phyloP scores from a whole-genome alignment of 2,113 vertebrate genomes.

The Nipponia nippon region DNA sequence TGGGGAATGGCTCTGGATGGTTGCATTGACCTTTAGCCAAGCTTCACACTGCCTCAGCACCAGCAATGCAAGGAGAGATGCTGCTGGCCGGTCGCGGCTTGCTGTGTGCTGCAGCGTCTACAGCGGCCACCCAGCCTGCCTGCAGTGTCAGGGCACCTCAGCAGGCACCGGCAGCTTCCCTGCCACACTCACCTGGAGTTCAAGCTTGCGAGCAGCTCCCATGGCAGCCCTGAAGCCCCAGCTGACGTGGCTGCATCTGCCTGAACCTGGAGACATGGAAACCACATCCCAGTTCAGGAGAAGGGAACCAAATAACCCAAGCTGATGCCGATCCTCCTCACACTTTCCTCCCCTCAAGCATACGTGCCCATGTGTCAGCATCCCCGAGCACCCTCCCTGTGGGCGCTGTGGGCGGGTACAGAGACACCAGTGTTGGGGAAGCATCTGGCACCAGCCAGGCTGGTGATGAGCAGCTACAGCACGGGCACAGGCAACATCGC shows the following conservation, averaged over 20 bases:
- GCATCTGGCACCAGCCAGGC: not conserved
- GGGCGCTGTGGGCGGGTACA: accelerated
- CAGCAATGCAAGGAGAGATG: constrained; percentile 43
- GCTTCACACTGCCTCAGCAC: constrained; percentile 51
- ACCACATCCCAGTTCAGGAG: not conserved
- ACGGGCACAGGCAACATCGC: not conserved
- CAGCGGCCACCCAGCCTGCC: not conserved
- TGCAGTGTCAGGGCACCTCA: not conserved
- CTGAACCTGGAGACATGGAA: not conserved
- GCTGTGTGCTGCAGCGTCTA: not conserved
- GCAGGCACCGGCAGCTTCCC: not conserved
- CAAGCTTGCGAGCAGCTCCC: not conserved
- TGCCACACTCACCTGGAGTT: not conserved
- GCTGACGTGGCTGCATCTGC: not conserved
- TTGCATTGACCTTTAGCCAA: not conserved
- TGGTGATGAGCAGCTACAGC: not conserved
- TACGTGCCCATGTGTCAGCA: not conserved
- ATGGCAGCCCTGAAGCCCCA: not conserved
- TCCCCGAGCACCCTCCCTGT: not conserved
- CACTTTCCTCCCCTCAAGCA: not conserved
- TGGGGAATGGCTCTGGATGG: not conserved
- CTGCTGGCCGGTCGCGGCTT: not conserved
- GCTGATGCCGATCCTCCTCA: not conserved
- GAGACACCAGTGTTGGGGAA: not conserved
- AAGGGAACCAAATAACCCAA: not conserved